phyloP scores from a whole-genome alignment of 2,797 vertebrate species.

The Dipus sagitta region DNA sequence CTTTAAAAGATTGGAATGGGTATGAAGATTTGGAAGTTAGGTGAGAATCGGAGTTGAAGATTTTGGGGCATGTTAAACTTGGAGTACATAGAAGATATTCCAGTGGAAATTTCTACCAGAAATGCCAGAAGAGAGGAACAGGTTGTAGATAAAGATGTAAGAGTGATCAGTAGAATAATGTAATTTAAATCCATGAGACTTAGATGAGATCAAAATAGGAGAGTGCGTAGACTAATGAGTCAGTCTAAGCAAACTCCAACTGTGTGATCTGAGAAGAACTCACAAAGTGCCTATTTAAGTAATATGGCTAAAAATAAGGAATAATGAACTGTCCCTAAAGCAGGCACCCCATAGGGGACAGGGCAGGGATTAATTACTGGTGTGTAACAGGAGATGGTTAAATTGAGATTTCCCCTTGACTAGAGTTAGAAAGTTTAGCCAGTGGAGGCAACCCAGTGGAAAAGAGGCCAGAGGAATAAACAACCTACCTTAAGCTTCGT shows the following conservation, averaged over 20 bases:
- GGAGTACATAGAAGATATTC: background rate
- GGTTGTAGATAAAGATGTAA: background rate
- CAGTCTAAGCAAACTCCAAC: background rate
- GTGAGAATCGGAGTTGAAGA: slow-evolving; percentile 24
- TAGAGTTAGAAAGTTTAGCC: background rate
- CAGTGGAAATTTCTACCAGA: slow-evolving; percentile 32
- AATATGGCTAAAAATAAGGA: background rate
- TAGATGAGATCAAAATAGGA: slow-evolving; percentile 10
- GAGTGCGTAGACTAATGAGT: background rate
- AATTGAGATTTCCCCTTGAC: background rate
- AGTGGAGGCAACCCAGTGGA: background rate
- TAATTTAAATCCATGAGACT: slow-evolving; percentile 31
- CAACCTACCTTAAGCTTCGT: background rate
- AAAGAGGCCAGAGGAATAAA: background rate
- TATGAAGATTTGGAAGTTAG: background rate
- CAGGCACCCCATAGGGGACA: background rate
- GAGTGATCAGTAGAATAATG: background rate
- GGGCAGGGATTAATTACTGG: background rate
- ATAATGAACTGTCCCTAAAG: background rate
- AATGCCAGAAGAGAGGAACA: background rate
- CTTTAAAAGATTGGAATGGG: background rate
- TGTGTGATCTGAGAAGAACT: slow-evolving; percentile 4
- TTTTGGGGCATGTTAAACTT: background rate
- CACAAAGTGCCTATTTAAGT: slow-evolving; percentile 11
- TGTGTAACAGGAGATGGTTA: background rate